Percentiles rank a stretch among this genome's conserved stretches.
Conservation (phyloP, 2,888 invertebrate genomes). For the Hipparchia semele region DNA sequence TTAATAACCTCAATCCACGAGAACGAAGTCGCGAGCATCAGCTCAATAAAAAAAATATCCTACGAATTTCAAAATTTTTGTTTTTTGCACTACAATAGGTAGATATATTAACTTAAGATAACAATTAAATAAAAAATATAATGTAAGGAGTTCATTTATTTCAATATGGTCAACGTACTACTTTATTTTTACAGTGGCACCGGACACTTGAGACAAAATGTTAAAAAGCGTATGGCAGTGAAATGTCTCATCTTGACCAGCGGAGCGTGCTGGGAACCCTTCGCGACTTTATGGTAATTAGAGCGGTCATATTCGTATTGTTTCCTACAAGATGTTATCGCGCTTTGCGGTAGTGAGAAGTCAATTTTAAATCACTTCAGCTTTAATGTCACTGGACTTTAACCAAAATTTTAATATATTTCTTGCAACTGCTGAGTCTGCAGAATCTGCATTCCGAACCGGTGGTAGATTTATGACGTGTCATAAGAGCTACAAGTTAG, state of each 20-base stretch:
- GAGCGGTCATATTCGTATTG: constrained; percentile 36
- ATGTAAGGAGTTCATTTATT: too few species aligned
- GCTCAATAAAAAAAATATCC: too few species aligned
- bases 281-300: constrained; percentile 65
- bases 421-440: too few species aligned
- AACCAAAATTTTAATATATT: not conserved
- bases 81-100: too few species aligned
- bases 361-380: constrained; percentile 30
- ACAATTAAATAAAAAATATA: too few species aligned
- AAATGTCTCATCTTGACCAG: constrained; percentile 68
- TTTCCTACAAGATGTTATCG: constrained; percentile 44
- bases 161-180: too few species aligned
- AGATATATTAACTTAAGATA: too few species aligned
- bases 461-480: too few species aligned
- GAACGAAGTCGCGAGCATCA: too few species aligned
- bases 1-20: too few species aligned
- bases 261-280: constrained; percentile 70
- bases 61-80: not conserved
- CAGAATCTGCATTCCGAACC: too few species aligned
- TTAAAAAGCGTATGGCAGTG: constrained; percentile 46
- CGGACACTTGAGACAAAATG: constrained; percentile 37
- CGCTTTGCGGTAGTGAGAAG: constrained; percentile 30
- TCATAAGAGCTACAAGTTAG: too few species aligned
- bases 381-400: constrained; percentile 14
- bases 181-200: constrained; percentile 42